Base-by-base conservation (phyloP, 1,140 invertebrate species). In the Druon quercuslanigerum region DNA sequence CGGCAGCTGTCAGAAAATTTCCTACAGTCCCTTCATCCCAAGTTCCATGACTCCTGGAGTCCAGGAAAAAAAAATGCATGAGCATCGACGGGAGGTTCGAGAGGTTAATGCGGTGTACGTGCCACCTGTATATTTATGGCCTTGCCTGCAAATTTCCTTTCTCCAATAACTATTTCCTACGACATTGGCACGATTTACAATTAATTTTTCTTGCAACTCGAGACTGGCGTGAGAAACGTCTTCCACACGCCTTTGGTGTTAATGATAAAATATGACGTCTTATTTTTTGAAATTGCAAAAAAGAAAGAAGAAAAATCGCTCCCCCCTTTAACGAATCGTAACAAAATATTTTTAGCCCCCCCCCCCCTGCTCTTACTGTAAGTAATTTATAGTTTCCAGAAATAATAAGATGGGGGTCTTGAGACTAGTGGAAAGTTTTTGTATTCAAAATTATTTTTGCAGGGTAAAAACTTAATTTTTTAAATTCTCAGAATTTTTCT, bases 1-100 rank as follows among this genome's bases (percentile, higher is more conserved):
- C 81, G 66, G 85, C 90, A 91, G 89, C 89, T 90, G 90, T 82
- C 84, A 83, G 74, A 85, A 89, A 90, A 88, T 87, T 83, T 75
- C 77, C 83, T 84, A 86, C 72, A 56, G 76, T 86, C 80, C 25
- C 74, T 71, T 87, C 82, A 16, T 50, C 77, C 46, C 73, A 71
- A 88, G 85, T 86, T 87, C 86, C 83, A 70, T 70, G 72, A 81
- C 81, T 73, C 25, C 8, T 6, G 57, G 20, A 40, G 33, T 40
- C 14, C 25, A 16, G 11, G 19, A 57, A 13, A 66, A 57, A n/a
- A 33, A 66, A 66, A 66, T 25, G 12, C 3, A 66, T 25, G 57
- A 66, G 14, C 14, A 20, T 66, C 33, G 13, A 66, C 14, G 17
- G 6, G 57, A 50, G 56, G 57, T 66, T 70, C n/a, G 57, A 75